Evolutionary conservation across 2,113 vertebrate species (phyloP), one percentile per base, ranked within the genome.

Genomic region (Cyprinodon brontotheroides): DNA sequence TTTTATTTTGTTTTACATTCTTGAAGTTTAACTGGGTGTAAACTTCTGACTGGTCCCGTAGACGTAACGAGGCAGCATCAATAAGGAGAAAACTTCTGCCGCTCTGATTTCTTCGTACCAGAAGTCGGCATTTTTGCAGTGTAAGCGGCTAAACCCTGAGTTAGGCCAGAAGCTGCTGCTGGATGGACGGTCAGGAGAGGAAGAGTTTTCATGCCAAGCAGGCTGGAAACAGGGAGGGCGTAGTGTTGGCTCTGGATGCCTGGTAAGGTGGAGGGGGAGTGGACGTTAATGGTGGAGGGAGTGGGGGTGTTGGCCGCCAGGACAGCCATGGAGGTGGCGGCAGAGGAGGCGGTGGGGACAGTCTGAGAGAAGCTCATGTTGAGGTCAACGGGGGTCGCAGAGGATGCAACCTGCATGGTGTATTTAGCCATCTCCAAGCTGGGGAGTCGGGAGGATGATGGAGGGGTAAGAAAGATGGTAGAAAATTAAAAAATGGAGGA

Each of bases 401-500:
- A 93, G 90, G 94, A 95, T 94, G 95, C 95, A 85, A 95, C 94
- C 95, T 97, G 96, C 95, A 96, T 96, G 95, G 95, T 97, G 95
- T 96, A 95, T 95, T 97, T 97, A 96, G 96, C 96, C 96, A 97
- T 96, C 95, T 97, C 96, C 96, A 97, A 95, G 93, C 96, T 97
- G 96, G 92, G 65, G 48, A 67, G 70, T 61, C 67, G 81, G 75
- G 87, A 87, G 53, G 84, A 86, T 79, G 75, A 81, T 9, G 47
- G 17, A 67, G 62, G 37, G 70, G 77, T 90, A 89, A 88, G 70
- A 85, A 57, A 57, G 50, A 57, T 15, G 17, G 43, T 45, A 89
- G 87, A 89, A 87, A 87, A 90, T 83, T 89, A 74, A 72, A 74
- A 61, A 68, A 89, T 10, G 50, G 38, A 66, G 88, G 82, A 90